Conservation (phyloP, 1,140 invertebrate genomes). For the Drosophila pallidifrons region DNA sequence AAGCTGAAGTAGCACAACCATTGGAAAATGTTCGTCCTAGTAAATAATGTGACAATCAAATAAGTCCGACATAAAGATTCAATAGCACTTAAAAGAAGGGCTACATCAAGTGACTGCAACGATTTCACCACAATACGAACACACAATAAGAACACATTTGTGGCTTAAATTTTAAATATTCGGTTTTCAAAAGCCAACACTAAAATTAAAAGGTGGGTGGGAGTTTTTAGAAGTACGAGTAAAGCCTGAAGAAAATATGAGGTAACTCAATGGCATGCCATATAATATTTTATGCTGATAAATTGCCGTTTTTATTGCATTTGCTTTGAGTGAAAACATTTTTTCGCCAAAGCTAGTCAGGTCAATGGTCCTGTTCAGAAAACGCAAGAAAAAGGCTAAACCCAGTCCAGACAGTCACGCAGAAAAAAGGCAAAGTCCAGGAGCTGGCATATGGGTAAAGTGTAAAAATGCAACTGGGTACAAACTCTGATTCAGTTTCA, state of each 20-base stretch:
- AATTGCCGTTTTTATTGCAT: slow-evolving; percentile 83
- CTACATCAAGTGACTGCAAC: slow-evolving; percentile 70
- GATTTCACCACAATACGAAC: slow-evolving; percentile 49
- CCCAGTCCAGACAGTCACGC: slow-evolving; percentile 33
- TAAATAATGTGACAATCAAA: slow-evolving; percentile 67
- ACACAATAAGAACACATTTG: slow-evolving; percentile 45
- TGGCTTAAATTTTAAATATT: slow-evolving; percentile 69
- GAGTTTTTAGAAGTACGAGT: not conserved
- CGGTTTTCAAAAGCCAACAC: slow-evolving; percentile 44
- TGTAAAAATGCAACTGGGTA: slow-evolving; percentile 32
- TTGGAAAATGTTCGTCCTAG: slow-evolving; percentile 60
- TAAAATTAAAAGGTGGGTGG: slow-evolving; percentile 6
- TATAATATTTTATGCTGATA: slow-evolving; percentile 84
- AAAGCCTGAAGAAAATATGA: slow-evolving; percentile 62
- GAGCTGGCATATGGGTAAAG: slow-evolving; percentile 34
- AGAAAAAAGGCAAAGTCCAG: slow-evolving; percentile 14
- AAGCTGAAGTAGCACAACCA: slow-evolving; percentile 58
- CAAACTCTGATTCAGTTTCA: slow-evolving; percentile 29
- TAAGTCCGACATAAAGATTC: slow-evolving; percentile 41
- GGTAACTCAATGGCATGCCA: slow-evolving; percentile 80
- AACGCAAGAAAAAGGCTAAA: slow-evolving; percentile 44
- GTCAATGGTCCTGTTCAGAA: slow-evolving; percentile 72
- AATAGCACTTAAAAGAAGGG: slow-evolving; percentile 63
- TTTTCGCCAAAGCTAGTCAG: slow-evolving; percentile 62
- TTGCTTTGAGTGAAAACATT: slow-evolving; percentile 83